phyloP scores from a whole-genome alignment of 2,113 vertebrate genomes.

The Pseudorhombus dupliciocellatus region DNA sequence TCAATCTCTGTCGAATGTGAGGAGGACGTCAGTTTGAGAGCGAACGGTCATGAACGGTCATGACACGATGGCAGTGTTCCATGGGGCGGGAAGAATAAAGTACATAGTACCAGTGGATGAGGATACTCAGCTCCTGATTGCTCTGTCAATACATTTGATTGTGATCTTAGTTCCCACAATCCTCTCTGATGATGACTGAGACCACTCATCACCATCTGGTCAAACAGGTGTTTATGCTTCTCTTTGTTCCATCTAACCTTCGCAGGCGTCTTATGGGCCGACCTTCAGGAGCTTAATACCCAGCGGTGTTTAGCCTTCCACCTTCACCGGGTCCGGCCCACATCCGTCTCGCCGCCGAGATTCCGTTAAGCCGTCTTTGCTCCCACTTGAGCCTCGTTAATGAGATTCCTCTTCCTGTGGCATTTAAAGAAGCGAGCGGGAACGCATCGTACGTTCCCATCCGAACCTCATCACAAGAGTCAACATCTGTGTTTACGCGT shows the following conservation, averaged over 20 bases:
- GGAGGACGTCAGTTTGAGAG: too few relatives aligned
- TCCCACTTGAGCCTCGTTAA: slow-evolving; percentile 42
- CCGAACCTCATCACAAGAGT: slow-evolving; percentile 44
- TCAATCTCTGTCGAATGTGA: too few relatives aligned
- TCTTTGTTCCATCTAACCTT: not conserved
- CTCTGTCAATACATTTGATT: slow-evolving; percentile 70
- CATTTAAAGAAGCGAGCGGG: not conserved
- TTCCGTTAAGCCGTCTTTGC: not conserved
- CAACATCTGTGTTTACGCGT: slow-evolving; percentile 54
- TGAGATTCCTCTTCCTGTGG: slow-evolving; percentile 29
- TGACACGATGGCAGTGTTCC: too few relatives aligned
- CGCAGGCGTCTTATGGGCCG: not conserved
- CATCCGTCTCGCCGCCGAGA: not conserved
- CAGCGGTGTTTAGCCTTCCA: not conserved
- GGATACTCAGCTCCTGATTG: slow-evolving; percentile 65
- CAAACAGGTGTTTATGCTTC: slow-evolving; percentile 35
- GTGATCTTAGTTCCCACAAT: slow-evolving; percentile 62
- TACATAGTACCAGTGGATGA: too few relatives aligned
- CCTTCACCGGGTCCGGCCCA: not conserved
- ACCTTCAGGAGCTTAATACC: not conserved
- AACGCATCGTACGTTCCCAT: too few relatives aligned
- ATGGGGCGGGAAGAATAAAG: too few relatives aligned
- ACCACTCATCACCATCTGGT: slow-evolving; percentile 72
- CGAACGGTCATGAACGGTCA: too few relatives aligned
- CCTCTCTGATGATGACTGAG: slow-evolving; percentile 58